These are phyloP conservation scores for Esox lucius DNA, from an alignment of 2,797 vertebrate species.

Conservation along the genomic window DNA sequence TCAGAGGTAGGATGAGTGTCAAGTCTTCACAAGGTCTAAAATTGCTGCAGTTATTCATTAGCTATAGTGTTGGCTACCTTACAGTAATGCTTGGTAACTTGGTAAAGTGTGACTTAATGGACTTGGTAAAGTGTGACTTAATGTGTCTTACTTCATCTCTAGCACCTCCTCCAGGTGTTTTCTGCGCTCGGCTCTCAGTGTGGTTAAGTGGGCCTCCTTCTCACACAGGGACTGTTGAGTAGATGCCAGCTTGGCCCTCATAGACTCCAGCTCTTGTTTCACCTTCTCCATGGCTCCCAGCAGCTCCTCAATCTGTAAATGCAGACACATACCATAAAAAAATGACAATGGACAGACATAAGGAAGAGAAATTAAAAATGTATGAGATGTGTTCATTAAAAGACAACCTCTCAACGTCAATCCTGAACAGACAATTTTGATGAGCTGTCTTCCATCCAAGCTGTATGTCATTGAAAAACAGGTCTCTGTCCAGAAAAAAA, in stretches of 20 bases:
- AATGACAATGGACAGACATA: background rate
- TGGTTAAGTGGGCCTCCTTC: slow-evolving; percentile 96
- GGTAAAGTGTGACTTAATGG: no score
- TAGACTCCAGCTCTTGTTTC: slow-evolving; percentile 96
- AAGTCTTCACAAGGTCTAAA: no score
- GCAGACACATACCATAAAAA: slow-evolving; percentile 25
- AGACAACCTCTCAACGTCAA: background rate
- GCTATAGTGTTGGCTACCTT: no score
- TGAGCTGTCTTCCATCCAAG: background rate
- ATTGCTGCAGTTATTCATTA: no score
- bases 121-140: slow-evolving; percentile 32
- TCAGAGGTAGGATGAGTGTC: no score
- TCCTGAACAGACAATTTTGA: background rate
- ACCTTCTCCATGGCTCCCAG: slow-evolving; percentile 98
- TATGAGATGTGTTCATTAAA: background rate
- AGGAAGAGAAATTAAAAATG: background rate
- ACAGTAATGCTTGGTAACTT: no score
- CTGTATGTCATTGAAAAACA: background rate
- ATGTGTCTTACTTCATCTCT: slow-evolving; percentile 93
- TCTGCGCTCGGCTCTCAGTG: slow-evolving; percentile 91
- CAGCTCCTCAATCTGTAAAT: slow-evolving; percentile 90
- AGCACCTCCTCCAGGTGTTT: slow-evolving; percentile 98
- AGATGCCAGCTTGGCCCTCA: slow-evolving; percentile 95
- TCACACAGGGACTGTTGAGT: slow-evolving; percentile 97
- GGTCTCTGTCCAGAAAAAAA: background rate